These are phyloP conservation scores for Zaprionus camerounensis DNA, from an alignment of 1,140 invertebrate species.

Conservation along the genomic window DNA sequence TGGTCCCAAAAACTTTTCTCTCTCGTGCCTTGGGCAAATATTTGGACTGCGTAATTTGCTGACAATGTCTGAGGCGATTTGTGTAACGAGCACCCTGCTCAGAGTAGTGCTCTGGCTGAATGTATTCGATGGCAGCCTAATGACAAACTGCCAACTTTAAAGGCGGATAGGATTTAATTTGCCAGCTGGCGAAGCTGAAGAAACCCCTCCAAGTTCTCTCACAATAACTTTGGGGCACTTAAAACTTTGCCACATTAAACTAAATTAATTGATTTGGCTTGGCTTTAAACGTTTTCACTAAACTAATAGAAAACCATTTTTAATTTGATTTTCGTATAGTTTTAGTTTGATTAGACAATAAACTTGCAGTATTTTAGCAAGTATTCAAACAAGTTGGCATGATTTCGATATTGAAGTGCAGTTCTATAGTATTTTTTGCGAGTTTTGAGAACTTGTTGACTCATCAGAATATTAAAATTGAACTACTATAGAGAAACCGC, in stretches of 20 bases:
- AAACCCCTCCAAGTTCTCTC: not conserved
- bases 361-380: not conserved
- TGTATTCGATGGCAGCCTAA: conserved; percentile 13
- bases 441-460: conserved; percentile 37
- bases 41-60: conserved; percentile 73
- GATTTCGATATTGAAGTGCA: not conserved
- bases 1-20: conserved; percentile 66
- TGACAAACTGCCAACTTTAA: conserved; percentile 10
- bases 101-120: not conserved
- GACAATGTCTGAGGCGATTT: conserved; percentile 62
- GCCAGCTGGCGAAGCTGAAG: not conserved
- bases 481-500: not conserved
- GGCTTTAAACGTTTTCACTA: not conserved
- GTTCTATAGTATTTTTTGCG: not conserved
- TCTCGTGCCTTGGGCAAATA: conserved; percentile 61
- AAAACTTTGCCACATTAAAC: not conserved
- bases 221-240: conserved; percentile 1
- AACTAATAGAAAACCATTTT: not conserved
- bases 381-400: not conserved
- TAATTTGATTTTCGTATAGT: not conserved
- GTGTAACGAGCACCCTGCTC: conserved; percentile 27
- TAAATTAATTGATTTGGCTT: not conserved
- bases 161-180: conserved; percentile 16
- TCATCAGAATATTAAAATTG: conserved; percentile 19
- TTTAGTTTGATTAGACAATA: conserved; percentile 4